Evolutionary conservation across 2,113 vertebrate genomes (phyloP).

Genomic region (Pteropus alecto): DNA sequence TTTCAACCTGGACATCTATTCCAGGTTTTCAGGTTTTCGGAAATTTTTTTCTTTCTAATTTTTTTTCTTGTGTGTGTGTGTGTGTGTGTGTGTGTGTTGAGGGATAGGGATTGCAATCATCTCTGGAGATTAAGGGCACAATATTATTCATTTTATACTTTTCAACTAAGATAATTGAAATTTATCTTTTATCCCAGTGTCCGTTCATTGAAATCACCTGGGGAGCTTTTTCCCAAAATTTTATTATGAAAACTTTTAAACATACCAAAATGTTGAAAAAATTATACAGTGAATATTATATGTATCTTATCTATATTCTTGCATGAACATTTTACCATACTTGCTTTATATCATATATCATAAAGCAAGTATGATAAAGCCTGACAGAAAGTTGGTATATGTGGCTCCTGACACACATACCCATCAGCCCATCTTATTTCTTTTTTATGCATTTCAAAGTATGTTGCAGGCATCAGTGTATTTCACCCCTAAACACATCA

Average conservation of each 20-base stretch:
- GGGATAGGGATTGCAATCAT: background rate
- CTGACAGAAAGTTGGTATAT: no score
- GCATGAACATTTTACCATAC: background rate
- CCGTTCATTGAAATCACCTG: background rate
- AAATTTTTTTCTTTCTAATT: background rate
- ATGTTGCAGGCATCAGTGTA: background rate
- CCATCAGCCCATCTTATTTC: background rate
- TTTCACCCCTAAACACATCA: background rate
- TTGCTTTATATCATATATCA: background rate
- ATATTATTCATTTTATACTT: background rate
- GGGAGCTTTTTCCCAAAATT: background rate
- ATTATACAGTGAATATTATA: background rate
- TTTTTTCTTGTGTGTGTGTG: background rate
- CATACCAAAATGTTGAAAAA: background rate
- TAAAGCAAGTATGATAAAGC: no score
- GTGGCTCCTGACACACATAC: background rate
- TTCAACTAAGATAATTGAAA: slow-evolving; percentile 7
- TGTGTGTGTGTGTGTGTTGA: background rate
- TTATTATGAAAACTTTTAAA: slow-evolving; percentile 9
- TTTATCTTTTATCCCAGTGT: background rate
- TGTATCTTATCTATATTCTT: background rate
- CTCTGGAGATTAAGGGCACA: background rate
- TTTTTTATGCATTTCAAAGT: slow-evolving; percentile 14
- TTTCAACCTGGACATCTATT: background rate
- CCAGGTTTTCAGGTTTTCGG: background rate